Percentiles rank a stretch among this genome's conserved stretches.
These are phyloP conservation scores for zebrafish (Danio rerio) DNA, from an alignment of 2,113 vertebrate genomes.

Conservation along the genomic window GRCz12tu NC_133194.1:8688001-8688500, in stretches of 20 bases:
- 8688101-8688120: constrained; percentile 39
- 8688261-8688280: neutral
- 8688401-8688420: neutral
- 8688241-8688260: constrained; percentile 68
- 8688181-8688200: constrained; percentile 30
- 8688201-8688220: constrained; percentile 44
- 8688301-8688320: constrained; percentile 19
- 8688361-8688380: constrained; percentile 64
- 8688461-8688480: constrained; percentile 58
- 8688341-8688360: constrained; percentile 62
- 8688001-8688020: constrained; percentile 92
- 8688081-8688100: constrained; percentile 33
- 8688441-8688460: neutral
- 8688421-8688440: constrained; percentile 29
- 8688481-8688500: constrained; percentile 54
- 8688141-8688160: constrained; percentile 11
- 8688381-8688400: neutral
- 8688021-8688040: constrained; percentile 87
- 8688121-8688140: constrained; percentile 27
- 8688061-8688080: constrained; percentile 21
- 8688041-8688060: neutral
- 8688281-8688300: constrained; percentile 26
- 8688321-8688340: constrained; percentile 13
- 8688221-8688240: constrained; percentile 55
- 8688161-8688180: neutral